phyloP scores from a whole-genome alignment of 2,888 invertebrate genomes.

The Ecliptopera silaceata region DNA sequence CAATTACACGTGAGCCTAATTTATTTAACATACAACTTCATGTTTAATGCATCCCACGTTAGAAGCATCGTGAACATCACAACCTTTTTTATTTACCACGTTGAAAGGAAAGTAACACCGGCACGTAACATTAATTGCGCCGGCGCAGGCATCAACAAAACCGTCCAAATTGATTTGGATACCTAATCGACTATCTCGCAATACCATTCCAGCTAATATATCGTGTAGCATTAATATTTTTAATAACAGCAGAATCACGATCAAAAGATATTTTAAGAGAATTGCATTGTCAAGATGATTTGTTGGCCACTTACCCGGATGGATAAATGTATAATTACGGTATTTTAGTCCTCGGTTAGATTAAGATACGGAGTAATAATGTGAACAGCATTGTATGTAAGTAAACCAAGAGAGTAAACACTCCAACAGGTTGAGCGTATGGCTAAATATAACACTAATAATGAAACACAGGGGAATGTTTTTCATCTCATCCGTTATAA shows the following conservation, averaged over 20 bases:
- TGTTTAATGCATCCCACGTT: constrained; percentile 68
- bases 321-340: constrained; percentile 35
- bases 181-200: constrained; percentile 65
- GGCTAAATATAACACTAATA: constrained; percentile 80
- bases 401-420: constrained; percentile 73
- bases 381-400: constrained; percentile 72
- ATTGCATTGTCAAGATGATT: constrained; percentile 65
- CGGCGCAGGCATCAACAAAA: constrained; percentile 58
- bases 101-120: constrained; percentile 63
- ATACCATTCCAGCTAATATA: constrained; percentile 64
- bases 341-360: constrained; percentile 28
- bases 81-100: constrained; percentile 53
- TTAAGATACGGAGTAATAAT: constrained; percentile 51
- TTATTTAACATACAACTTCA: constrained; percentile 63
- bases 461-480: constrained; percentile 82
- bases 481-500: constrained; percentile 79
- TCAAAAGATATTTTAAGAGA: constrained; percentile 54
- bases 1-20: constrained; percentile 62
- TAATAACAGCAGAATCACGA: constrained; percentile 57
- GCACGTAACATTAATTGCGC: constrained; percentile 70
- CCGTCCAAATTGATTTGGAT: constrained; percentile 73
- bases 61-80: constrained; percentile 68
- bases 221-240: constrained; percentile 63
- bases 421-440: constrained; percentile 76
- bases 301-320: constrained; percentile 42